phyloP scores from a whole-genome alignment of 2,113 vertebrate genomes.

The Hipposideros armiger region DNA sequence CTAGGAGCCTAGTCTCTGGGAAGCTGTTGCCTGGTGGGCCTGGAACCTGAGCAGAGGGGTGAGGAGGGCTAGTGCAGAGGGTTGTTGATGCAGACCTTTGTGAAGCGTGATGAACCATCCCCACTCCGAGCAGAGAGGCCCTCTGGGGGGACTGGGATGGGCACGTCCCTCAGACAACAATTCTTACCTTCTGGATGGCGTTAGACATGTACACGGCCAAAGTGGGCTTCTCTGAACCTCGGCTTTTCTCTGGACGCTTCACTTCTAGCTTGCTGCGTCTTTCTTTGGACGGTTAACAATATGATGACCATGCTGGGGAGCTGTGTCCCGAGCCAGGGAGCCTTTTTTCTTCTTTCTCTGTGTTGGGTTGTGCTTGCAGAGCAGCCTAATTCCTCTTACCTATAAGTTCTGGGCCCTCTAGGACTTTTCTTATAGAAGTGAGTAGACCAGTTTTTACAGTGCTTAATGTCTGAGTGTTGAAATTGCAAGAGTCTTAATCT shows the following conservation, averaged over 20 bases:
- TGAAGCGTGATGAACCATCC: background rate
- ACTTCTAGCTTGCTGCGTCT: background rate
- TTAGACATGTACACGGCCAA: background rate
- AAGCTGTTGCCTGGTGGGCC: background rate
- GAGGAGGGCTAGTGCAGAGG: background rate
- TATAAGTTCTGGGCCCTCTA: background rate
- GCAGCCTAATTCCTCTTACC: background rate
- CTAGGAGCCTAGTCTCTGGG: background rate
- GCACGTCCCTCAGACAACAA: background rate
- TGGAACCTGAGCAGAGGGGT: background rate
- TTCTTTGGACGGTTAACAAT: background rate
- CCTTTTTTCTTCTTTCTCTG: slow-evolving; percentile 26
- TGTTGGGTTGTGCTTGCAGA: slow-evolving; percentile 27
- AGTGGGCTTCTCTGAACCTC: background rate
- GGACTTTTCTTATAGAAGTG: background rate
- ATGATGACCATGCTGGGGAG: background rate
- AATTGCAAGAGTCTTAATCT: background rate
- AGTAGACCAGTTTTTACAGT: slow-evolving; percentile 18
- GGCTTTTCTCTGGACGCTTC: background rate
- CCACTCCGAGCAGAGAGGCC: background rate
- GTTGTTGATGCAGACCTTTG: background rate
- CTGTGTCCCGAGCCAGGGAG: slow-evolving; percentile 2
- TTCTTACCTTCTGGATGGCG: background rate
- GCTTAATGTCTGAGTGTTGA: slow-evolving; percentile 61
- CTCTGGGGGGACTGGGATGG: background rate